phyloP scores from a whole-genome alignment of 2,797 vertebrate species.

The Lutjanus argentimaculatus region DNA sequence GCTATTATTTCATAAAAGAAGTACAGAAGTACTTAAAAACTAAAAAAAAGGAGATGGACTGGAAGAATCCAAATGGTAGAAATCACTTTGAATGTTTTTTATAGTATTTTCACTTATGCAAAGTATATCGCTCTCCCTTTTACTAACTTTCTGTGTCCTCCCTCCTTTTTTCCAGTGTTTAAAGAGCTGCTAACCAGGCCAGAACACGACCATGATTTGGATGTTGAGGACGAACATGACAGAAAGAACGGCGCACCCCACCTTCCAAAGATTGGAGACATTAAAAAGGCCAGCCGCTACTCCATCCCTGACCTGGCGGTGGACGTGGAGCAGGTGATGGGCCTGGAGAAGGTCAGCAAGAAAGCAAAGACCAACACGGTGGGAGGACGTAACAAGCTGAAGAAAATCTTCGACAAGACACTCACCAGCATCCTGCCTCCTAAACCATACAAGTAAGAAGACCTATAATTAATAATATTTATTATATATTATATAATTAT shows the following conservation, averaged over 20 bases:
- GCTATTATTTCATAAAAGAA: not conserved
- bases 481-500: too few species aligned
- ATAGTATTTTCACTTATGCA: not conserved
- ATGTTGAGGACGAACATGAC: conserved; percentile 90
- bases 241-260: conserved; percentile 96
- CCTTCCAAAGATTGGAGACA: conserved; percentile 98
- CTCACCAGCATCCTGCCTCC: conserved; percentile 98
- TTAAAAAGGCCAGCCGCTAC: conserved; percentile 97
- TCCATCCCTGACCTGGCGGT: conserved; percentile 98
- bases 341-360: conserved; percentile 97
- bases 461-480: not conserved
- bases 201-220: conserved; percentile 90
- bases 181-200: conserved; percentile 96
- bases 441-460: conserved; percentile 97
- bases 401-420: conserved; percentile 99
- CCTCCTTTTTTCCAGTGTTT: conserved; percentile 87
- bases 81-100: not conserved
- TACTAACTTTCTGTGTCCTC: not conserved
- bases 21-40: not conserved
- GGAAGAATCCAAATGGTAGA: not conserved
- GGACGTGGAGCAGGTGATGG: conserved; percentile 98
- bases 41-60: not conserved
- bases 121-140: not conserved
- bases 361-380: conserved; percentile 97
- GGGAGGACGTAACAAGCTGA: conserved; percentile 97